Base-by-base conservation (phyloP, 1,140 invertebrate genomes). In the Ectropis grisescens region DNA sequence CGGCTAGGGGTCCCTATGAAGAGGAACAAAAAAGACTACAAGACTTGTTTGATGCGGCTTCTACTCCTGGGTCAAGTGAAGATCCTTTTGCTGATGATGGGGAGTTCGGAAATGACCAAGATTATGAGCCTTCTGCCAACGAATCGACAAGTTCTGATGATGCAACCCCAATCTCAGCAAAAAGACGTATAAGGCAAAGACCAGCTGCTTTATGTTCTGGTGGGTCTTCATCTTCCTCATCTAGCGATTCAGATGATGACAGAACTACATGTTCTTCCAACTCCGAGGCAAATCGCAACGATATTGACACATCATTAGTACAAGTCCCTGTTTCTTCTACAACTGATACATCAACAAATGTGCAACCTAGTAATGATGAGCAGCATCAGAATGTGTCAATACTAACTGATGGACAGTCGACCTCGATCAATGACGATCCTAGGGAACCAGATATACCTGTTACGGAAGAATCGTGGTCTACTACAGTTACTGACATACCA, bases 81-180 rank as follows among this genome's bases (percentile, higher is more conserved):
- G 42, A 46, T 25, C 33, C 37, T 6, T 46, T 35, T 38, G 37
- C 11, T 8, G 42, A 46, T 40, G 42, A 46, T 46, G 42, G 42
- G 33, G 37, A 40, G 27, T 41, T 19, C 13, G 37, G 33, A 31
- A 39, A 36, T 2, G 36, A 46, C 28, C 14, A 23, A 12, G 36
- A 38, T 24, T 44, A 34, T 22, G 26, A 39, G 30, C 42, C 42
- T 31, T 27, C 33, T 36, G 33, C 11, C 24, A 19, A 11, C 11
- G 36, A 30, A 35, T 38, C 31, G 15, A 23, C 30, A 12, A 38
- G 22, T 44, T 44, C 41, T 15, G 41, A 44, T 24, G 31, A 38
- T 25, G 41, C 32, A 44, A 13, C 22, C 23, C 13, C 33, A 15
- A 23, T 30, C 15, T 23, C 36, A 16, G 26, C 13, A 45, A 34